A percentile compares a stretch with the other conserved stretches of the same genome.
Evolutionary conservation across 2,888 invertebrate genomes (phyloP).

Genomic region (Meandrusa payeni): DNA sequence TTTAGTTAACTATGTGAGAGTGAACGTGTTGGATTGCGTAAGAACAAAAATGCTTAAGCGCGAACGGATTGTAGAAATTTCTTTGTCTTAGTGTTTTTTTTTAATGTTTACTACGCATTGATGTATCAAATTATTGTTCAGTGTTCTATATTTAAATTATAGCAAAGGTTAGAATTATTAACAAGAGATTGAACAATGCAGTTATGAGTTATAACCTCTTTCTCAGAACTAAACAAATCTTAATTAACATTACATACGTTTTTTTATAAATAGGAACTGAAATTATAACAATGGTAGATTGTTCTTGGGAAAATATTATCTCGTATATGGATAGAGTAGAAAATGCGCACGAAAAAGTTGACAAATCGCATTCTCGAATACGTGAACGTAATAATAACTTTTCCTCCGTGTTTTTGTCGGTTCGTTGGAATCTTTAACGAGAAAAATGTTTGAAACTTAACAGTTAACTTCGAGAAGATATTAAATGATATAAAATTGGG

Average conservation of each 20-base stretch:
- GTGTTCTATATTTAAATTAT: too few species aligned
- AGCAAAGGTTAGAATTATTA: too few species aligned
- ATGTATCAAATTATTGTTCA: too few species aligned
- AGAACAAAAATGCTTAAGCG: conserved; percentile 45
- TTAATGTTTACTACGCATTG: neutral
- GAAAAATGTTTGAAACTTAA: too few species aligned
- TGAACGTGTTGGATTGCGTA: conserved; percentile 73
- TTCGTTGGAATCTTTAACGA: too few species aligned
- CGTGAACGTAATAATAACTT: conserved; percentile 46
- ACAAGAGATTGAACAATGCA: too few species aligned
- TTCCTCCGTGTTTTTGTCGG: conserved; percentile 45
- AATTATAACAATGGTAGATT: conserved; percentile 37
- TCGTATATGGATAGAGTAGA: conserved; percentile 37
- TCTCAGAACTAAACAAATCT: conserved; percentile 2
- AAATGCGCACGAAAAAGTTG: conserved; percentile 35
- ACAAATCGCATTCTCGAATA: conserved; percentile 33
- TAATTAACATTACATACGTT: conserved; percentile 7
- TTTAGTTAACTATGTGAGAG: conserved; percentile 62
- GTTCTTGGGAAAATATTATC: conserved; percentile 39
- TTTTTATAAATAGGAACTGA: conserved; percentile 41
- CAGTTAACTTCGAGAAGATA: too few species aligned
- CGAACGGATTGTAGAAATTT: conserved; percentile 42
- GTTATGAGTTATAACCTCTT: conserved; percentile 4
- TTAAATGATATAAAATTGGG: too few species aligned
- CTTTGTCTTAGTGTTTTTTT: neutral